Percentiles rank a stretch among this genome's conserved stretches.
Conservation (phyloP, 2,888 invertebrate genomes). For the Ophioninae sp. region DNA sequence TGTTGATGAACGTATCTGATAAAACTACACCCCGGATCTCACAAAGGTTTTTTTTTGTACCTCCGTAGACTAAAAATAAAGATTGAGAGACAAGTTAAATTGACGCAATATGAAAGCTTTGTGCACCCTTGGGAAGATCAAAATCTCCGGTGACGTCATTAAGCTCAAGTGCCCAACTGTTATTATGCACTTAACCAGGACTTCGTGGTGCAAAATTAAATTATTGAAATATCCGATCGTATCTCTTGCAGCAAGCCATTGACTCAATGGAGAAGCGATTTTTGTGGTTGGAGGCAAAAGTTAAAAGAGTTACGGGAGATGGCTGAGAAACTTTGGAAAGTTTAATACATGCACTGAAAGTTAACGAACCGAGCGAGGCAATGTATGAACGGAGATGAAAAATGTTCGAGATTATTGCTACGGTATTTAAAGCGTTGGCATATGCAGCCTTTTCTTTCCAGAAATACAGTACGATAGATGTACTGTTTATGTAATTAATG, state of each 20-base stretch:
- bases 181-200: conserved; percentile 11
- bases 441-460: conserved; percentile 19
- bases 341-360: conserved; percentile 4
- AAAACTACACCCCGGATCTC: not conserved
- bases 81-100: not conserved
- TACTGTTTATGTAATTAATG: conserved; percentile 37
- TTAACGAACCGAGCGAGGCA: not conserved
- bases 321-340: conserved; percentile 26
- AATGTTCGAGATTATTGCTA: conserved; percentile 10
- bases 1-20: not conserved
- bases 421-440: conserved; percentile 16
- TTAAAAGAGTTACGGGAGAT: conserved; percentile 12
- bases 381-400: conserved; percentile 1
- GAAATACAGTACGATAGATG: conserved; percentile 15
- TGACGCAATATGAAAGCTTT: not conserved
- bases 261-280: conserved; percentile 8
- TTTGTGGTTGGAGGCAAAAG: conserved; percentile 22
- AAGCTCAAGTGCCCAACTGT: not conserved
- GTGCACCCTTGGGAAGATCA: not conserved
- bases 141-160: not conserved
- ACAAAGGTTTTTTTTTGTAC: not conserved
- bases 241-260: conserved; percentile 19
- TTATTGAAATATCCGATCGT: conserved; percentile 46
- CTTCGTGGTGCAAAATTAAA: conserved; percentile 34
- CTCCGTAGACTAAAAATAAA: not conserved